Evolutionary conservation across 2,888 invertebrate species (phyloP).

Genomic region (Leptinotarsa juncta): DNA sequence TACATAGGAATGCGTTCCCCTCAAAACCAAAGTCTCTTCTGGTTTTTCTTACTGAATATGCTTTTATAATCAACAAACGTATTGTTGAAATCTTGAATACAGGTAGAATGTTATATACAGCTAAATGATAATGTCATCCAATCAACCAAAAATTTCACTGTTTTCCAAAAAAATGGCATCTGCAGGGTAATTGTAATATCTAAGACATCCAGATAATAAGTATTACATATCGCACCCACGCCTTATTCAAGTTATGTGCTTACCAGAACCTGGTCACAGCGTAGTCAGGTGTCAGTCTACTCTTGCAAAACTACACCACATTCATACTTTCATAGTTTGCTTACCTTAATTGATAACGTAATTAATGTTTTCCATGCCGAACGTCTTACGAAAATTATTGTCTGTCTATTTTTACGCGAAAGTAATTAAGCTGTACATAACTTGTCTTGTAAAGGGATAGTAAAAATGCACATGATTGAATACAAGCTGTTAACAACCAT

Average conservation of each 20-base stretch:
- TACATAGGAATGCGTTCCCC: too few species aligned
- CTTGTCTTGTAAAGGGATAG: constrained; percentile 31
- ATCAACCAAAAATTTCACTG: too few species aligned
- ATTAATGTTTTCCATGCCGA: constrained; percentile 47
- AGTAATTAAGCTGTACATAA: constrained; percentile 43
- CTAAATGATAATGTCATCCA: too few species aligned
- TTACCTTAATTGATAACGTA: constrained; percentile 50
- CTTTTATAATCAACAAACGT: too few species aligned
- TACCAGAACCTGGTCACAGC: constrained; percentile 18
- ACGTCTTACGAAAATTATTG: constrained; percentile 39
- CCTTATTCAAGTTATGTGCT: constrained; percentile 38
- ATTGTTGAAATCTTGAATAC: too few species aligned
- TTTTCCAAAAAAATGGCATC: too few species aligned
- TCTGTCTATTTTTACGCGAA: constrained; percentile 42
- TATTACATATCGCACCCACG: constrained; percentile 41
- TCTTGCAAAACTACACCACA: constrained; percentile 50
- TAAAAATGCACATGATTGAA: constrained; percentile 34
- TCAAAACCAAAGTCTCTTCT: too few species aligned
- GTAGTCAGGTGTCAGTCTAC: constrained; percentile 40
- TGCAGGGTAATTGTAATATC: constrained; percentile 16
- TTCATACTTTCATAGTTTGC: constrained; percentile 48
- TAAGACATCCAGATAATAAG: constrained; percentile 31
- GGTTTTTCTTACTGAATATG: too few species aligned
- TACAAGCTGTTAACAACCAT: constrained; percentile 36
- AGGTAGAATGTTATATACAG: too few species aligned